Evolutionary conservation across 2,113 vertebrate species (phyloP), one percentile per base, ranked within the genome.

Genomic region (Piprites chloris): DNA sequence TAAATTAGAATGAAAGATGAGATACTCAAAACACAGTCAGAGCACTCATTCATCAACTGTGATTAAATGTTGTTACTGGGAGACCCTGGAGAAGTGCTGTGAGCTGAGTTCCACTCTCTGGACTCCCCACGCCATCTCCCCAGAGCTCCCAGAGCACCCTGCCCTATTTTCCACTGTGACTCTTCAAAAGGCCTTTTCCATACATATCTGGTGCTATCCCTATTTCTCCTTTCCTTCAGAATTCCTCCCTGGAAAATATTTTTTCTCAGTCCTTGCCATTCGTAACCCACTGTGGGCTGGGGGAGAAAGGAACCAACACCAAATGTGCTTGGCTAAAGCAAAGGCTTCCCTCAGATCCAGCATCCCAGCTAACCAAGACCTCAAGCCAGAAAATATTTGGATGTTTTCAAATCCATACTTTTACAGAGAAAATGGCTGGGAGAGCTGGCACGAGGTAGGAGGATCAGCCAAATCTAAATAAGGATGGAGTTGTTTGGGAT

Each of bases 1-100:
- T 61, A 86, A 95, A 93, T 96, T 95, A 92, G 66, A 94, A 95
- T 95, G 87, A 94, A 95, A 94, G 79, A 96, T 93, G 83, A 95
- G 77, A 86, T 79, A 94, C 65, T 96, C 56, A 90, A 68, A 88
- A 88, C 75, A 88, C 39, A 93, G 79, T 90, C 84, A 94, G 56
- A 92, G 44, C 63, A 84, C 56, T 93, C 86, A 85, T 96, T 94
- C 83, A 94, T 94, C 76, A 92, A 18, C 18, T 0, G 0, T 14
- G 2, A 88, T 88, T 92, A 96, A 94, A 78, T 74, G 76, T 86
- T 27, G n/a, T 67, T 87, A 75, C 59, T 72, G 67, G 33, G 55
- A 81, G 79, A 86, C 63, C 56, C 56, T 56, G 52, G 47, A 90
- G 76, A 87, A 88, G 24, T 15, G 19, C 82, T 74, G 77, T 79